These are phyloP conservation scores for Xiphias gladius DNA, from an alignment of 2,113 vertebrate genomes.

Conservation along the genomic window DNA sequence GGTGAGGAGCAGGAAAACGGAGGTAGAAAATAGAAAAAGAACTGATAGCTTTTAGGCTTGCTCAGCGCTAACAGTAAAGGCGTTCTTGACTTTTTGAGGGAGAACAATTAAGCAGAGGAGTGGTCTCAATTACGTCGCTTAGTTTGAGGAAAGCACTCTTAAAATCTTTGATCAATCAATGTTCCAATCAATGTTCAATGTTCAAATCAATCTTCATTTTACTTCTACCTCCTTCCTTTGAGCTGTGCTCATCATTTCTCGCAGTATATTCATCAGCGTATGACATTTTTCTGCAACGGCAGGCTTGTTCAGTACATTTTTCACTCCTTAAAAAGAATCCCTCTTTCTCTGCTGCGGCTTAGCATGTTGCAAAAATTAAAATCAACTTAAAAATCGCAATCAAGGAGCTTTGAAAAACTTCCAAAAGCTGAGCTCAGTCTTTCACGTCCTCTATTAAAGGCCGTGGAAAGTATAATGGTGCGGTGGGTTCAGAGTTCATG, in stretches of 20 bases:
- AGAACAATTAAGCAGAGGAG: conserved; percentile 40
- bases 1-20: conserved; percentile 24
- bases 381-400: conserved; percentile 18
- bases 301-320: conserved; percentile 24
- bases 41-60: not conserved
- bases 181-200: too few relatives aligned
- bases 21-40: conserved; percentile 38
- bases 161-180: too few relatives aligned
- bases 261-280: conserved; percentile 19
- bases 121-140: conserved; percentile 7
- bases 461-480: conserved; percentile 54
- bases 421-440: conserved; percentile 42
- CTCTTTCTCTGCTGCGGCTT: conserved; percentile 33
- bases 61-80: conserved; percentile 4
- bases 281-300: conserved; percentile 27
- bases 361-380: conserved; percentile 37
- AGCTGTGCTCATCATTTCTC: conserved; percentile 39
- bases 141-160: conserved; percentile 52
- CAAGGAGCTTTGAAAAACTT: conserved; percentile 19
- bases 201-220: conserved; percentile 29
- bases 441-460: conserved; percentile 31
- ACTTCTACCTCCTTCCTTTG: conserved; percentile 35
- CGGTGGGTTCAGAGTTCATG: conserved; percentile 60
- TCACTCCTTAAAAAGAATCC: conserved; percentile 23
- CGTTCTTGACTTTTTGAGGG: conserved; percentile 10